Base-by-base conservation (phyloP, 1,140 invertebrate genomes). In the Catajapyx aquilonaris region DNA sequence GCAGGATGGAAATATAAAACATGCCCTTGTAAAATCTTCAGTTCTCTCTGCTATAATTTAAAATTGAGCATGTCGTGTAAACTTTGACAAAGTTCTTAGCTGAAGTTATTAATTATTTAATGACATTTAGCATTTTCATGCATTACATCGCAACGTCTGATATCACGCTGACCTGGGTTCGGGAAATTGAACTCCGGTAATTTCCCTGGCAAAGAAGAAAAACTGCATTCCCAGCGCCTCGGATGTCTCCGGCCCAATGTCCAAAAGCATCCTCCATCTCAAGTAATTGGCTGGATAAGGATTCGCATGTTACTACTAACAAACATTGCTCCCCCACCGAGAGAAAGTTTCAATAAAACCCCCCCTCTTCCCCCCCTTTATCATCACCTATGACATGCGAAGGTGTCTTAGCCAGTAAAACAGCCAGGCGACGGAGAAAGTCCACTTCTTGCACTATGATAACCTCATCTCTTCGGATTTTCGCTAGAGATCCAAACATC, bases 201-300 rank as follows among this genome's bases (percentile, higher is more conserved):
- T 45, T 11, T 22, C 20, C 34, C 25, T 41, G 3, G 37, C 22
- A 20, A 38, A 47, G 4, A 45, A 20, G 30, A 45, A 45, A 18
- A 45, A 30, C 9, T 32, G 15, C 4, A 39, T 22, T 22, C 41
- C 28, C 2, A 47, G 17, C 32, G 32, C 34, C 13, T 28, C 30
- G 25, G 20, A 38, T 3, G 41, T 37, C 23, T 44, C 46, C 19
- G 34, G 39, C 16, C 38, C 44, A 15, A 41, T 39, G 13, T 34
- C 28, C 2, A 37, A 22, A 18, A 47, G 38, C 3, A 44, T 11
- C 22, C 45, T 10, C 45, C 45, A 46, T 34, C 35, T 38, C 18
- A 47, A 25, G 35, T 43, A 47, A 33, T 45, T 44, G 15, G 20
- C 45, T 46, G 21, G 1, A 18, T 11, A 17, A 23, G 18, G 17